Evolutionary conservation across 1,140 invertebrate genomes (phyloP).

Genomic region (Drosophila elegans): DNA sequence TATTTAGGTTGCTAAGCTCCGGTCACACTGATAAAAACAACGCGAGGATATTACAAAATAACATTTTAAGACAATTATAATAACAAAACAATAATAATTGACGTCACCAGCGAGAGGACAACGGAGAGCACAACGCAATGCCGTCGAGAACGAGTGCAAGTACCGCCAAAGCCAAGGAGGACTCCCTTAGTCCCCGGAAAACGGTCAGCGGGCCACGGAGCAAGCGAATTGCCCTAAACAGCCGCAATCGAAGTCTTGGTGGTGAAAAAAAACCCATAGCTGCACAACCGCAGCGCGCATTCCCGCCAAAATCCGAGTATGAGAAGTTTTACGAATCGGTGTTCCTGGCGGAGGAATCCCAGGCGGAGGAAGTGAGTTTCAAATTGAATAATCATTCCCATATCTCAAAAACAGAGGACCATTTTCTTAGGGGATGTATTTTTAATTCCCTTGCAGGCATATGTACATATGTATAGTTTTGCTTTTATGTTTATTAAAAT

Average conservation of each 20-base stretch:
- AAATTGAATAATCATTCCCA: neutral
- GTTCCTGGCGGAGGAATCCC: constrained; percentile 15
- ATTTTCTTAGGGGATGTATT: neutral
- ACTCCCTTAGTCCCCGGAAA: neutral
- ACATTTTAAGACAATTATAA: neutral
- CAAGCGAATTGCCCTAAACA: neutral
- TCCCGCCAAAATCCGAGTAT: constrained; percentile 34
- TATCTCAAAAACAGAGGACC: neutral
- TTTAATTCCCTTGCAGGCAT: too few species aligned
- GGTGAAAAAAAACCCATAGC: neutral
- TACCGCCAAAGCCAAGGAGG: neutral
- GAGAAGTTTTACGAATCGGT: constrained; percentile 36
- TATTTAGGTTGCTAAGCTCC: too few species aligned
- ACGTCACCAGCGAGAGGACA: neutral
- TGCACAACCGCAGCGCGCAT: constrained; percentile 3
- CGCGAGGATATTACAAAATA: constrained; percentile 2
- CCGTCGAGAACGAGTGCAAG: neutral
- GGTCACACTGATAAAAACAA: neutral
- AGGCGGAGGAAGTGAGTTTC: neutral
- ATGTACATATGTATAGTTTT: too few species aligned
- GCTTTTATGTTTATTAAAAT: too few species aligned
- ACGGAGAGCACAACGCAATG: neutral
- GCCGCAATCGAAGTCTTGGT: neutral
- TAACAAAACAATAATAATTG: neutral
- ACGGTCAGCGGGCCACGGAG: neutral